These are phyloP conservation scores for Falco biarmicus DNA, from an alignment of 2,797 vertebrate species.

Conservation along the genomic window DNA sequence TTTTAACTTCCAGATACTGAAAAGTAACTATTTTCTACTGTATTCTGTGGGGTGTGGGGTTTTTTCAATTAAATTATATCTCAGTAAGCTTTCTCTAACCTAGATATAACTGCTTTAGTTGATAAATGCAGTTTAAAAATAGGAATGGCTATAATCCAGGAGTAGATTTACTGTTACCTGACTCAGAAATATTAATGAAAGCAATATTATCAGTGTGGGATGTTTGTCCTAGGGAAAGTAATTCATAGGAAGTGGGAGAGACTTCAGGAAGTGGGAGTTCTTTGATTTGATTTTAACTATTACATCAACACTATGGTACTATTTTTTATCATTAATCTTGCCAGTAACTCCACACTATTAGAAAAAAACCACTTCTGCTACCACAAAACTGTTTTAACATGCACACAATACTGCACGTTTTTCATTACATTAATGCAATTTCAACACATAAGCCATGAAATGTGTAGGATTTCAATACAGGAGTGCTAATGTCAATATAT, in stretches of 20 bases:
- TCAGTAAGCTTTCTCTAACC: neutral
- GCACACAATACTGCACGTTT: neutral
- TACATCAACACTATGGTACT: neutral
- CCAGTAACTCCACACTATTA: neutral
- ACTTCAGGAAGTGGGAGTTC: neutral
- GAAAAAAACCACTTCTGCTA: neutral
- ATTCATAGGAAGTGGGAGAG: neutral
- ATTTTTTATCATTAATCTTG: neutral
- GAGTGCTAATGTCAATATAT: neutral
- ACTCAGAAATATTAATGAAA: neutral
- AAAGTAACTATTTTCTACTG: neutral
- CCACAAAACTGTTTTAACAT: neutral
- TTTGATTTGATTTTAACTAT: neutral
- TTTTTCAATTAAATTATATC: neutral
- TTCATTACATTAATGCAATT: neutral
- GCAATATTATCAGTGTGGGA: neutral
- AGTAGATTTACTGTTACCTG: neutral
- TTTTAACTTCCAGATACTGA: neutral
- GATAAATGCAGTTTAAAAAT: neutral
- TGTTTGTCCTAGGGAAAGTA: neutral
- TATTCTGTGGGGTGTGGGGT: accelerated
- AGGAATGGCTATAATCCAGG: neutral
- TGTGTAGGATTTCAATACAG: neutral
- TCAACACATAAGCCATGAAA: neutral
- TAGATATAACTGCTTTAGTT: neutral